phyloP scores from a whole-genome alignment of 2,888 invertebrate species.

The Xestia c-nigrum region DNA sequence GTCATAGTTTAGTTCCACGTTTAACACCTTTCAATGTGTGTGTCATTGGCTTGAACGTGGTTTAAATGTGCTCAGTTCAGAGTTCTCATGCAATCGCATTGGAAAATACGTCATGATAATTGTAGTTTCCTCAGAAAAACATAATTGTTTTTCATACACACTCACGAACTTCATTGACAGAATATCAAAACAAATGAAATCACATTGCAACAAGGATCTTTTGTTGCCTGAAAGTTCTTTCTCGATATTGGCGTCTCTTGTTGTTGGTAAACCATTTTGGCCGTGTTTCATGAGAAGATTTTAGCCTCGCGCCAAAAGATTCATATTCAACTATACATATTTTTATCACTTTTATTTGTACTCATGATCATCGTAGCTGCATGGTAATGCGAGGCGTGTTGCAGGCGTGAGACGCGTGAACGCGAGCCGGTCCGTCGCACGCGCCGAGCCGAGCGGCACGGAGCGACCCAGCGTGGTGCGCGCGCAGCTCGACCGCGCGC shows the following conservation, averaged over 20 bases:
- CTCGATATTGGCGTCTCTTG: not conserved
- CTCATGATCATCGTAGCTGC: conserved; percentile 43
- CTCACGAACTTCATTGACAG: not conserved
- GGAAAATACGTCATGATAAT: not conserved
- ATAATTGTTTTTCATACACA: not conserved
- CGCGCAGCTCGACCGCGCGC: conserved; percentile 88
- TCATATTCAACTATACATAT: not conserved
- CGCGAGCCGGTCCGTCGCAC: conserved; percentile 75
- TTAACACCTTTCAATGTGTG: not conserved
- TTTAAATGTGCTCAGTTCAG: not conserved
- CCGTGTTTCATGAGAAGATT: not conserved
- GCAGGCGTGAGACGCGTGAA: conserved; percentile 81
- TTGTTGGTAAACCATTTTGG: not conserved
- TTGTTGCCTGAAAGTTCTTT: not conserved
- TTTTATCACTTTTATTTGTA: not conserved
- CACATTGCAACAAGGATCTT: not conserved
- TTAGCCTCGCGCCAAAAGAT: no score
- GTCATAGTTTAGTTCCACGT: no score
- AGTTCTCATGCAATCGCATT: not conserved
- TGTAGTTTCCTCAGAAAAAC: conserved; percentile 1
- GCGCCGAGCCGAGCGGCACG: conserved; percentile 76
- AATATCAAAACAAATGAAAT: not conserved
- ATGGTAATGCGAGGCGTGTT: conserved; percentile 75
- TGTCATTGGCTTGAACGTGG: not conserved
- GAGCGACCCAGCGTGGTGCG: conserved; percentile 89